Evolutionary conservation across 2,888 invertebrate species (phyloP), one percentile per base, ranked within the genome.

Genomic region (Megastigmus dorsalis): DNA sequence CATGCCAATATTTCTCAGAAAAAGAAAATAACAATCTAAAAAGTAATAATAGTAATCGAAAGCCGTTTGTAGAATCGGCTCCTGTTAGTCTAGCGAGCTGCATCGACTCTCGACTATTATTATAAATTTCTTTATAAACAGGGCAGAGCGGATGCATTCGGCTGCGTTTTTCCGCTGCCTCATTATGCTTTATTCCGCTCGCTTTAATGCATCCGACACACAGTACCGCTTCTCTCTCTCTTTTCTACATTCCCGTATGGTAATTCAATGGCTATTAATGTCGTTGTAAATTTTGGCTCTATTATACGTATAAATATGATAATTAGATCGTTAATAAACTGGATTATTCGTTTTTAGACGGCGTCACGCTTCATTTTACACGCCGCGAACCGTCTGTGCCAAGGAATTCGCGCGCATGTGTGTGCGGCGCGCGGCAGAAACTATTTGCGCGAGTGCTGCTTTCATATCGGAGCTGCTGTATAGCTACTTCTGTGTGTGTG

Each of bases 231-330:
- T 33, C 33, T 30, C 45, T 15, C 62, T 13, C 3, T 20, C 20
- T n/a, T 2, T 30, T 41, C 23, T 55, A 48, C 33, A 30, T n/a
- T n/a, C n/a, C 59, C 66, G 43, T 72, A 72, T 60, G 72, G 48
- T 72, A 72, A 72, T 72, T 66, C 72, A 23, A 66, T 45, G 72
- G 65, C 72, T 60, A 66, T 72, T 66, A 66, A 66, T 45, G 57
- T 54, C 66, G 52, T 52, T 66, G 66, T 66, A 72, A 72, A 72
- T 72, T 66, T 60, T 48, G 41, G 26, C 52, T 50, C 60, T 60
- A 66, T 66, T 52, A 59, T 33, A 30, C 43, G 28, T 54, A 60
- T 36, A 54, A 52, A 59, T 72, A 65, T 60, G 66, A 60, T 66
- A 72, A 72, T 72, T 60, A 54, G 72, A 48, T 59, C 65, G 65